Percentiles rank a stretch among this genome's conserved stretches.
These are phyloP conservation scores for Chaetogeoica ovagalla DNA, from an alignment of 2,888 invertebrate genomes.

Conservation along the genomic window DNA sequence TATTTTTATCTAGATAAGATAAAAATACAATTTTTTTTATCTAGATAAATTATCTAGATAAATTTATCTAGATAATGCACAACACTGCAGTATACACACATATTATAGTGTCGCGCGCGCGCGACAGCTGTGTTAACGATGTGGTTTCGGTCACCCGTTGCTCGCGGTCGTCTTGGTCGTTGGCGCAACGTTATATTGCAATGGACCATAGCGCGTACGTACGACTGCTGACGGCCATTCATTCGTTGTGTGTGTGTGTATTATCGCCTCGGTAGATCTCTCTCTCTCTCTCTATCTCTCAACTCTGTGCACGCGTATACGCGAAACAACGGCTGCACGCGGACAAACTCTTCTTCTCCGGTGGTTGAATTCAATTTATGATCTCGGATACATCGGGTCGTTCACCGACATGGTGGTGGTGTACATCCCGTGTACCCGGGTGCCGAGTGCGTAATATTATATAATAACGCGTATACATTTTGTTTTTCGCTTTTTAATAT, in stretches of 20 bases:
- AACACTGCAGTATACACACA: neutral
- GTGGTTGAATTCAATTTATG: slow-evolving; percentile 45
- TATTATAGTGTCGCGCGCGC: neutral
- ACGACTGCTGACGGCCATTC: neutral
- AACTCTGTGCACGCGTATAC: neutral
- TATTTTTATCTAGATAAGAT: no score
- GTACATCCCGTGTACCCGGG: neutral
- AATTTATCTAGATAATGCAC: no score
- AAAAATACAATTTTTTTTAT: no score
- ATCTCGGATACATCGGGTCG: slow-evolving; percentile 23
- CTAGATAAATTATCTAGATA: no score
- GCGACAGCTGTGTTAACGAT: slow-evolving; percentile 19
- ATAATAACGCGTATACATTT: no score
- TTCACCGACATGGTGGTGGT: slow-evolving; percentile 1
- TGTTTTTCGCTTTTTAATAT: no score
- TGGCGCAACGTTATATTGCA: no score
- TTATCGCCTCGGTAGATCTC: no score
- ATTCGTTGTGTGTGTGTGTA: no score
- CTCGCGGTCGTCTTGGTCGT: neutral
- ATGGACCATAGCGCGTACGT: no score
- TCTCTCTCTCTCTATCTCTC: neutral
- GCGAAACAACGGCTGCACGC: no score
- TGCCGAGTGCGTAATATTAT: no score
- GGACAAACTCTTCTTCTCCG: neutral
- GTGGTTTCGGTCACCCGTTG: slow-evolving; percentile 33